A percentile compares a stretch with the other conserved stretches of the same genome.
These are phyloP conservation scores for Teleopsis dalmanni DNA, from an alignment of 1,140 invertebrate genomes.

Conservation along the genomic window DNA sequence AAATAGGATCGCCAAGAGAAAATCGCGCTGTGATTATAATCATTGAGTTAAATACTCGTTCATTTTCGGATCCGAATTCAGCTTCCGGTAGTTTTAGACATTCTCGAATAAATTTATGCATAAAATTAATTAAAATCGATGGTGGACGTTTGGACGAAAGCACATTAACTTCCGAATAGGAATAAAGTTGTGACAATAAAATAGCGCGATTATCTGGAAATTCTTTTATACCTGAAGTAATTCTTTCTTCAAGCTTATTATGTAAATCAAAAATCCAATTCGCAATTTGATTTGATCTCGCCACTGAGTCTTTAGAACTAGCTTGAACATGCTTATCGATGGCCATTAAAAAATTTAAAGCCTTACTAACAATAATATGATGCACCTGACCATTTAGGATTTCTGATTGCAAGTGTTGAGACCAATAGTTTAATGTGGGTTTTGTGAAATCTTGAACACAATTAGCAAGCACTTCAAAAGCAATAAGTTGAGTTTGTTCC, in stretches of 20 bases:
- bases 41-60: conserved; percentile 38
- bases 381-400: conserved; percentile 12
- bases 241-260: conserved; percentile 6
- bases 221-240: conserved; percentile 9
- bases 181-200: conserved; percentile 16
- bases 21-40: conserved; percentile 32
- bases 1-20: conserved; percentile 22
- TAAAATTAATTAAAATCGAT: conserved; percentile 18
- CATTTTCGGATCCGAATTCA: conserved; percentile 35
- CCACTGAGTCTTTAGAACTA: conserved; percentile 1
- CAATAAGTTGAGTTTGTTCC: conserved; percentile 16
- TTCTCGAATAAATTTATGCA: conserved; percentile 28
- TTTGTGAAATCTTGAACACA: conserved; percentile 21
- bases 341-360: conserved; percentile 13
- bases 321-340: conserved; percentile 11
- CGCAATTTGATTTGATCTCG: background rate
- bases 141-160: conserved; percentile 18
- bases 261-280: conserved; percentile 14
- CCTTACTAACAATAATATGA: conserved; percentile 14
- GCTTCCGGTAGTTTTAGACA: conserved; percentile 26
- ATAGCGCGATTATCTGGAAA: conserved; percentile 13
- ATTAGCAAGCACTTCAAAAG: conserved; percentile 17
- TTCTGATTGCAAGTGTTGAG: conserved; percentile 19
- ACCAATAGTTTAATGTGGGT: conserved; percentile 31
- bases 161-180: conserved; percentile 31